A percentile compares a stretch with the other conserved stretches of the same genome.
phyloP scores from a whole-genome alignment of 1,140 invertebrate genomes.

The Lycorma delicatula region DNA sequence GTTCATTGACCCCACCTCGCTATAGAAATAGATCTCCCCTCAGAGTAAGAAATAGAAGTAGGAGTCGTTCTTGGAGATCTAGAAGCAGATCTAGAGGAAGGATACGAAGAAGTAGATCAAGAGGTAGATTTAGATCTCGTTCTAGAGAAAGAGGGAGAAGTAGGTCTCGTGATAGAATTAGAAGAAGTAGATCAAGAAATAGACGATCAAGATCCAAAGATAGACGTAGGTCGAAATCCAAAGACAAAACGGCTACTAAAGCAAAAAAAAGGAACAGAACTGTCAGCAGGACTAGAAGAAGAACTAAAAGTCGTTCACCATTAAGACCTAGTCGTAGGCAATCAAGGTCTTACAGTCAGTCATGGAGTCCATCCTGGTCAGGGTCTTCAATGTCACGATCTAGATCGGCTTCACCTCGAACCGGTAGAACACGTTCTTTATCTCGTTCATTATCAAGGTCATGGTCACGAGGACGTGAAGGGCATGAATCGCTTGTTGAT shows the following conservation, averaged over 20 bases:
- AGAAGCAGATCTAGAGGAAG: constrained; percentile 24
- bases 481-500: neutral
- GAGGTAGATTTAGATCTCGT: constrained; percentile 9
- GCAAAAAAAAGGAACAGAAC: constrained; percentile 42
- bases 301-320: constrained; percentile 35
- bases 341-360: constrained; percentile 3
- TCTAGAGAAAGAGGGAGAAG: constrained; percentile 22
- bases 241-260: constrained; percentile 39
- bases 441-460: constrained; percentile 10
- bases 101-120: constrained; percentile 18
- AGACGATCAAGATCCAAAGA: constrained; percentile 21
- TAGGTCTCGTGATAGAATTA: constrained; percentile 13
- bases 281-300: constrained; percentile 26
- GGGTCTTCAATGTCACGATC: constrained; percentile 33
- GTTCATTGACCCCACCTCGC: constrained; percentile 21
- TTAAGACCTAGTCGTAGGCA: neutral
- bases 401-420: neutral
- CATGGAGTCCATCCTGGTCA: constrained; percentile 37
- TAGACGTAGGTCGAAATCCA: constrained; percentile 28
- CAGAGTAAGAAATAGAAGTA: constrained; percentile 25
- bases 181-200: constrained; percentile 27
- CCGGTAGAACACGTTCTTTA: neutral
- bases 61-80: constrained; percentile 28
- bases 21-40: constrained; percentile 35
- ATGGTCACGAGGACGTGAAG: constrained; percentile 6